Evolutionary conservation across 2,888 invertebrate species (phyloP).

Genomic region (Auanema freiburgensis): DNA sequence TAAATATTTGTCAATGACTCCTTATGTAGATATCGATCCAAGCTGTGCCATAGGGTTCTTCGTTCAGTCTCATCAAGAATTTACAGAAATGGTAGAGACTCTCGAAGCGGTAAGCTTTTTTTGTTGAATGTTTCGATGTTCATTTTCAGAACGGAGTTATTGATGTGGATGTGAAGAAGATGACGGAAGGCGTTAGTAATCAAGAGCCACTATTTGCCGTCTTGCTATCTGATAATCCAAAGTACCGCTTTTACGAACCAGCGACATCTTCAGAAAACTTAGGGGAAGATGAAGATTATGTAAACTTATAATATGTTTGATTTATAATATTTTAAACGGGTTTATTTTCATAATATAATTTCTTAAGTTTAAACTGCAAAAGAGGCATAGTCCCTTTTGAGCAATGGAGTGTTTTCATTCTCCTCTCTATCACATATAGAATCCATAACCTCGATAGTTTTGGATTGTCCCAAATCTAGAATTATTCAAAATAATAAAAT

Average conservation of each 20-base stretch:
- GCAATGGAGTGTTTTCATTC: conserved; percentile 51
- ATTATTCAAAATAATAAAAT: not conserved
- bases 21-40: conserved; percentile 45
- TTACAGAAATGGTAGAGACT: conserved; percentile 26
- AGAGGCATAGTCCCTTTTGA: conserved; percentile 59
- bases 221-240: no score
- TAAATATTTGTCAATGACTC: conserved; percentile 41
- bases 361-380: conserved; percentile 42
- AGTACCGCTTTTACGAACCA: no score
- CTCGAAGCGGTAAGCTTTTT: conserved; percentile 28
- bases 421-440: conserved; percentile 55
- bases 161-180: no score
- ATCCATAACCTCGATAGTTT: conserved; percentile 62
- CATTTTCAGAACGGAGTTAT: no score
- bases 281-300: no score
- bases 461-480: conserved; percentile 61
- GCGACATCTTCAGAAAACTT: no score
- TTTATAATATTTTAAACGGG: no score
- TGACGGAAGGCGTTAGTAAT: no score
- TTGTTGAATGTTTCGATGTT: not conserved
- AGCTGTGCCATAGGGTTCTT: conserved; percentile 57
- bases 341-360: no score
- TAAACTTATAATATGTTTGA: no score
- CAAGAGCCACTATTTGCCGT: no score
- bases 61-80: conserved; percentile 25